phyloP scores from a whole-genome alignment of 2,113 vertebrate genomes.

The Silurus glanis region DNA sequence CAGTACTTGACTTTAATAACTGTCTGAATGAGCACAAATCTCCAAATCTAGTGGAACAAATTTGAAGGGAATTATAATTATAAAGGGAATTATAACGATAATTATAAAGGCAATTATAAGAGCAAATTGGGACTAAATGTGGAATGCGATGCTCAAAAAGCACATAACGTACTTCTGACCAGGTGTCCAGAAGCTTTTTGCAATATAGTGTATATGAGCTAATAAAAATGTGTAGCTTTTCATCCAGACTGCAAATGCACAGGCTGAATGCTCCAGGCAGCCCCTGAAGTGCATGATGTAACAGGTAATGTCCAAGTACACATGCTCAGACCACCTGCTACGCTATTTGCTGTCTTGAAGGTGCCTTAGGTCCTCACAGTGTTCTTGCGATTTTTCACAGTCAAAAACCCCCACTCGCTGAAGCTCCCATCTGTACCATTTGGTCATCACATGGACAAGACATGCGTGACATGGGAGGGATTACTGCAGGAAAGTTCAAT shows the following conservation, averaged over 20 bases:
- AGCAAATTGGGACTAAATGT: too few relatives aligned
- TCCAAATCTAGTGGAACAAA: too few relatives aligned
- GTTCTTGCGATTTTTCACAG: neutral
- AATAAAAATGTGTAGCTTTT: neutral
- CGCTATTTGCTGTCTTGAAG: neutral
- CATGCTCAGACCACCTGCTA: neutral
- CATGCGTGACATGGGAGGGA: neutral
- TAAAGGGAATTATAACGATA: too few relatives aligned
- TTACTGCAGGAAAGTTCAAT: neutral
- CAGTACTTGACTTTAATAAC: too few relatives aligned
- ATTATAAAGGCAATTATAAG: too few relatives aligned
- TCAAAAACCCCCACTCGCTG: neutral
- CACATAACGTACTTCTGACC: too few relatives aligned
- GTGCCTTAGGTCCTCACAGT: neutral
- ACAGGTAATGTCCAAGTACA: neutral
- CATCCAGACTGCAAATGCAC: neutral
- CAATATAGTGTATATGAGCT: neutral
- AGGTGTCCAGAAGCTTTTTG: too few relatives aligned
- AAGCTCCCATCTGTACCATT: neutral
- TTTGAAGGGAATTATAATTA: too few relatives aligned
- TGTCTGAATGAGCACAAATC: too few relatives aligned
- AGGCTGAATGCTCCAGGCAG: neutral
- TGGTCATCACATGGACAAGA: neutral
- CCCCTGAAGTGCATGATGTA: neutral
- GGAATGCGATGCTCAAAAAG: too few relatives aligned